Base-by-base conservation (phyloP, 2,113 vertebrate genomes). In the Phaetusa simplex region DNA sequence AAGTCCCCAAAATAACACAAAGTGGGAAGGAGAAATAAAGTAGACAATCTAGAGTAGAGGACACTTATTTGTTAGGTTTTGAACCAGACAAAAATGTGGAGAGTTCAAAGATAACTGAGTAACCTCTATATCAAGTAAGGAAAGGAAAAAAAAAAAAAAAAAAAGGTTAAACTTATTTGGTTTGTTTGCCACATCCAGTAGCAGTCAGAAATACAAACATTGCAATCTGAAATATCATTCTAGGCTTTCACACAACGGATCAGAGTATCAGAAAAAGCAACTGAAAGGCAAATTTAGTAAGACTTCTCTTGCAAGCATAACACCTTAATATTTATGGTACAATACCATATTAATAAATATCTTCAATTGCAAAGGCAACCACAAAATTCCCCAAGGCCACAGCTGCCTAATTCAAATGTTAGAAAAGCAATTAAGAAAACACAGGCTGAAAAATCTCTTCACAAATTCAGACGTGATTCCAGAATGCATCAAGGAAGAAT, bases 21-120 rank as follows among this genome's bases (percentile, higher is more conserved):
- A 90, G 34, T 38, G 23, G 43, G 81, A 88, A 82, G 61, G 27
- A 90, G 73, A 87, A 93, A 95, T 66, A 47, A 96, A 96, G 53
- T 70, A 94, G 94, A 93, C 92, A 38, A 62, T 81, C 69, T 78
- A n/a, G 85, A 82, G 59, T 2, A 80, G 38, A 93, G 21, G 11
- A 81, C 18, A 65, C 93, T 95, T 97, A 96, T 97, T 97, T 77
- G 38, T 65, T 66, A 29, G 14, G 24, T 58, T 90, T 87, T 66
- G 30, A 95, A 80, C 15, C 32, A 80, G 53, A 76, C 36, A 94
- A 61, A 82, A 91, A 82, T 61, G 20, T 71, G 32, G 12, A 88
- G 70, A 74, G 13, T 40, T 92, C 26, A 73, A 94, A 67, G 64
- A 62, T 27, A 66, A 70, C 43, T 50, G 70, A 58, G 19, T 40